A percentile compares a stretch with the other conserved stretches of the same genome.
These are phyloP conservation scores for Lophotriccus pileatus DNA, from an alignment of 2,797 vertebrate genomes.

Conservation along the genomic window DNA sequence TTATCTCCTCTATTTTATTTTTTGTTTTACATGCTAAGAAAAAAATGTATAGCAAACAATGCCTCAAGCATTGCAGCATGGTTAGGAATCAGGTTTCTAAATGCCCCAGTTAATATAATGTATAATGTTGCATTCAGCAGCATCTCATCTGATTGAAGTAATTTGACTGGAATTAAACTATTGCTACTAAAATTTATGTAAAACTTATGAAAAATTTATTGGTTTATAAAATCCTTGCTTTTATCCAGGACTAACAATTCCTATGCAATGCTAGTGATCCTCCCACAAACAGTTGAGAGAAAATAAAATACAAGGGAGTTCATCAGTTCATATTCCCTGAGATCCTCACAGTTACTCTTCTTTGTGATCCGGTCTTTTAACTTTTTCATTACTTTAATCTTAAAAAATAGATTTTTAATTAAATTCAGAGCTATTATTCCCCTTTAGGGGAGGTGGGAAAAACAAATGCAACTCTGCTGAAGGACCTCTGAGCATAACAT, in stretches of 20 bases:
- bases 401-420: constrained; percentile 79
- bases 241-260: constrained; percentile 78
- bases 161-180: constrained; percentile 75
- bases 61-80: neutral
- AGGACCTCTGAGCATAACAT: constrained; percentile 67
- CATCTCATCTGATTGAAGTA: constrained; percentile 71
- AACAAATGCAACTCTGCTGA: constrained; percentile 70
- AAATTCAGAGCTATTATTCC: constrained; percentile 76
- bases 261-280: constrained; percentile 73
- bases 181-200: constrained; percentile 75
- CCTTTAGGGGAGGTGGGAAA: constrained; percentile 74
- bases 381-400: constrained; percentile 80
- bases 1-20: constrained; percentile 51
- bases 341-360: constrained; percentile 76
- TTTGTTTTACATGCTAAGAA: constrained; percentile 46
- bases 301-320: constrained; percentile 77
- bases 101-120: constrained; percentile 70
- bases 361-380: constrained; percentile 77
- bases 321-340: constrained; percentile 76
- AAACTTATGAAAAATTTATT: constrained; percentile 81
- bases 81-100: constrained; percentile 65
- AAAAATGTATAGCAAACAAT: constrained; percentile 7
- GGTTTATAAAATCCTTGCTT: constrained; percentile 75
- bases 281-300: constrained; percentile 74
- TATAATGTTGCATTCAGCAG: constrained; percentile 69